Conservation (phyloP, 2,888 invertebrate species). For the Gerosis bhagava region DNA sequence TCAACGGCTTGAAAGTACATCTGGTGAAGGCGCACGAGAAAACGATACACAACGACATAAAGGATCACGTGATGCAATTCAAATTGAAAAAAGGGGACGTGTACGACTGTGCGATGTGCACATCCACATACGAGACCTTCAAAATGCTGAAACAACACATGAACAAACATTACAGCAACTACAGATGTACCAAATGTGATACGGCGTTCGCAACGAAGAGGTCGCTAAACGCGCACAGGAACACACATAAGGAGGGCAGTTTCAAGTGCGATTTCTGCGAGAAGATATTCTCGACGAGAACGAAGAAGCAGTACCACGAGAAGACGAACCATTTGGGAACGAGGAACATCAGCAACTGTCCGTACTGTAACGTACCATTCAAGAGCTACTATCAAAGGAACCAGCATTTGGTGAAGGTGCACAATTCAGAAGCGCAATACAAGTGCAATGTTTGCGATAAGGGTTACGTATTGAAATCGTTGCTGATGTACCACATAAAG, state of each 20-base stretch:
- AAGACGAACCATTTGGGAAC: conserved; percentile 66
- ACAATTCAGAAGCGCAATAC: conserved; percentile 64
- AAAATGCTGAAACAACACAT: conserved; percentile 72
- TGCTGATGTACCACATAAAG: conserved; percentile 68
- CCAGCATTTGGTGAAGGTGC: conserved; percentile 65
- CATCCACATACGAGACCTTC: conserved; percentile 64
- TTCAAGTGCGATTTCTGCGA: conserved; percentile 68
- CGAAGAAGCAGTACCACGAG: conserved; percentile 64
- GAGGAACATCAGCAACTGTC: conserved; percentile 63
- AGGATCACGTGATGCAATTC: conserved; percentile 64
- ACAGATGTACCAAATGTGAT: conserved; percentile 55
- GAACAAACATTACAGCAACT: conserved; percentile 67
- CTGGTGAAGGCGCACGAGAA: conserved; percentile 51
- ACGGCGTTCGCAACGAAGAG: conserved; percentile 59
- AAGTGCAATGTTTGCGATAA: conserved; percentile 68
- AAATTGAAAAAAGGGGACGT: conserved; percentile 61
- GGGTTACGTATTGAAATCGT: conserved; percentile 56
- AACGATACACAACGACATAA: conserved; percentile 53
- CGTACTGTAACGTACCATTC: conserved; percentile 61
- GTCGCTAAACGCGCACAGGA: conserved; percentile 54
- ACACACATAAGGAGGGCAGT: conserved; percentile 59
- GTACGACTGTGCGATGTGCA: conserved; percentile 61
- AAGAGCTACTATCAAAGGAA: conserved; percentile 68
- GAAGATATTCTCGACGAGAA: conserved; percentile 56
- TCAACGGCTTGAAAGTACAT: conserved; percentile 50